A percentile compares a stretch with the other conserved stretches of the same genome.
Evolutionary conservation across 2,113 vertebrate genomes (phyloP).

Genomic region (Redunca redunca): DNA sequence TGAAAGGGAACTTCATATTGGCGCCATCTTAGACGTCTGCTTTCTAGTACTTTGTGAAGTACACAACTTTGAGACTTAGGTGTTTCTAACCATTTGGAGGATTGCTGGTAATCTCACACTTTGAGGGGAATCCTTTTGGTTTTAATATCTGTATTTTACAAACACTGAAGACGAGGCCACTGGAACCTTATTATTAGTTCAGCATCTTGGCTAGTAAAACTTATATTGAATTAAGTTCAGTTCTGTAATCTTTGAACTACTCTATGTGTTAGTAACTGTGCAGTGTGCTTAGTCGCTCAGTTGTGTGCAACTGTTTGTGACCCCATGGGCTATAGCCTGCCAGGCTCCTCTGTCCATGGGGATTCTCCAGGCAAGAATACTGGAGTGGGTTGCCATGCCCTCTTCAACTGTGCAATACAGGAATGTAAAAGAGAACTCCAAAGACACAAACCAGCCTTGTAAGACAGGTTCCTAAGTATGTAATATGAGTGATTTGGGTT

Average conservation of each 20-base stretch:
- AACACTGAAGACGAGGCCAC: background rate
- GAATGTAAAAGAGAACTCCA: background rate
- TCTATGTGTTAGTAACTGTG: background rate
- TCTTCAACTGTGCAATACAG: background rate
- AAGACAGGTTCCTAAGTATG: background rate
- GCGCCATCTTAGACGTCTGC: background rate
- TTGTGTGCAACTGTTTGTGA: background rate
- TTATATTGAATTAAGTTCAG: background rate
- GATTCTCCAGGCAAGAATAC: background rate
- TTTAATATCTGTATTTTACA: background rate
- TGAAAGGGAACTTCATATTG: background rate
- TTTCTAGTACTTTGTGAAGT: background rate
- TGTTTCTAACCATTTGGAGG: conserved; percentile 1
- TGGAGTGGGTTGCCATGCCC: background rate
- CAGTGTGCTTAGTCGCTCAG: background rate
- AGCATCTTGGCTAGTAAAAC: background rate
- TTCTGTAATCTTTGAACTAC: background rate
- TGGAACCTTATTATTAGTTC: background rate
- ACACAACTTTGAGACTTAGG: background rate
- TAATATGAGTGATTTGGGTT: background rate
- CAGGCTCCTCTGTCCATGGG: background rate
- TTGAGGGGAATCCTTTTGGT: background rate
- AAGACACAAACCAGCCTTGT: background rate
- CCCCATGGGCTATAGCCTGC: background rate
- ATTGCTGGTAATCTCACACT: background rate